phyloP scores from a whole-genome alignment of 1,140 invertebrate genomes.

The Fragariocoptes setiger region DNA sequence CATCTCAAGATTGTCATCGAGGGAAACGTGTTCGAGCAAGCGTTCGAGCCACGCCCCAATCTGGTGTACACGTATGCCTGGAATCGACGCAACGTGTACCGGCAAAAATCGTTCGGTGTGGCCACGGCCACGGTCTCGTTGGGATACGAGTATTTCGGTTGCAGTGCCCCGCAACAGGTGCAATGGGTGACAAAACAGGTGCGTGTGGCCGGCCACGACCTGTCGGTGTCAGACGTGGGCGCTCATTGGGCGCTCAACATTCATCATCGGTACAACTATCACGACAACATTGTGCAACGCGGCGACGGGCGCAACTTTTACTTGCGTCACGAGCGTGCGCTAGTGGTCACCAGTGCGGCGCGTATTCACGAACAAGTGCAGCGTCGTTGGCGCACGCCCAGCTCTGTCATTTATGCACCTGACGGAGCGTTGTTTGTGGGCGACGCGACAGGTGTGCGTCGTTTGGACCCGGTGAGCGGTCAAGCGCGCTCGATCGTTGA shows the following conservation, averaged over 20 bases:
- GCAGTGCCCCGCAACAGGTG: slow-evolving; percentile 31
- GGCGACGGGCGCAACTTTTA: slow-evolving; percentile 75
- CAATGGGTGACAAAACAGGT: slow-evolving; percentile 81
- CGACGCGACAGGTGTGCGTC: slow-evolving; percentile 74
- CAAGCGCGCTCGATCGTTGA: not conserved
- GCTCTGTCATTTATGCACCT: too few species aligned
- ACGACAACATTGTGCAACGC: slow-evolving; percentile 75
- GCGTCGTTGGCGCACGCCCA: too few species aligned
- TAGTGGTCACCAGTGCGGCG: too few species aligned
- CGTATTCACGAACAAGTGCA: too few species aligned
- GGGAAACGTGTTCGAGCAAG: slow-evolving; percentile 18
- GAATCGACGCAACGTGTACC: slow-evolving; percentile 22
- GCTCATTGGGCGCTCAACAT: slow-evolving; percentile 77
- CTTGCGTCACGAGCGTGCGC: slow-evolving; percentile 66
- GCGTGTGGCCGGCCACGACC: slow-evolving; percentile 75
- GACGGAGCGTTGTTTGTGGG: slow-evolving; percentile 88
- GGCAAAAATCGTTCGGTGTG: slow-evolving; percentile 38
- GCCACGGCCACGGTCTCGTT: slow-evolving; percentile 41
- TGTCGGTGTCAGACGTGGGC: slow-evolving; percentile 79
- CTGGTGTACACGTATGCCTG: slow-evolving; percentile 22
- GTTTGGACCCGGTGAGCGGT: slow-evolving; percentile 43
- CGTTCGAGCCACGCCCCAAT: slow-evolving; percentile 21
- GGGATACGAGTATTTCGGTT: slow-evolving; percentile 71
- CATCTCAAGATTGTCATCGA: slow-evolving; percentile 18
- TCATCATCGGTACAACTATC: slow-evolving; percentile 91